Base-by-base conservation (phyloP, 2,113 vertebrate species). In the Rhynchomys soricoides region DNA sequence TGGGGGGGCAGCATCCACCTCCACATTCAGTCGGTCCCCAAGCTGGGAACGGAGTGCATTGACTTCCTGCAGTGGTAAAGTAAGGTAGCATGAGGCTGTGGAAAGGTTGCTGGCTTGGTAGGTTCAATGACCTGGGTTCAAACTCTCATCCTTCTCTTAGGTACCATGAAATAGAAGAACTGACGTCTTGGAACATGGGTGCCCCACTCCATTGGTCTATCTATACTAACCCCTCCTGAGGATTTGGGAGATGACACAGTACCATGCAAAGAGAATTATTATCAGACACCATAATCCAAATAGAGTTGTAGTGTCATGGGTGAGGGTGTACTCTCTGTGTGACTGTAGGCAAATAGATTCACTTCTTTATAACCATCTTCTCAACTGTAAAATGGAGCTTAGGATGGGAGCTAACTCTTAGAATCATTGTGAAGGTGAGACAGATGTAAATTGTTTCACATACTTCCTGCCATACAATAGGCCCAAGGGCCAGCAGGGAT, bases 11-110 rank as follows among this genome's bases (percentile, higher is more conserved):
- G 99, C 98, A 0, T 99, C 99, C 71, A 99, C 98, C 93, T 99
- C 99, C 75, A 99, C 99, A 0, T 99, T 99, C 87, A 99, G 98
- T 98, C 98, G 98, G 93, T 99, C 99, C 4, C 98, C 98, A 15
- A 99, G 98, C 96, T 99, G 99, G 96, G 98, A 90, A 50, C 99
- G 99, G 95, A 99, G 89, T 2, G 98, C 92, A 52, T 83, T 98
- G 96, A 99, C 98, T 78, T 99, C 99, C 99, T 99, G 74, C 31
- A 94, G 64, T 62, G 57, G 26, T n/a, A 3, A 75, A 62, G 7
- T 24, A 3, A 55, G n/a, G 34, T 0, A 7, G 31, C 43, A 26
- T 4, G 1, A 74, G 71, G 37, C 0, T 22, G 21, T 52, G 34
- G 4, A 64, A 64, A 93, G 26, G 37, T 31, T 6, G n/a, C 55